These are phyloP conservation scores for Elaphurus davidianus DNA, from an alignment of 2,113 vertebrate genomes.

Conservation along the genomic window DNA sequence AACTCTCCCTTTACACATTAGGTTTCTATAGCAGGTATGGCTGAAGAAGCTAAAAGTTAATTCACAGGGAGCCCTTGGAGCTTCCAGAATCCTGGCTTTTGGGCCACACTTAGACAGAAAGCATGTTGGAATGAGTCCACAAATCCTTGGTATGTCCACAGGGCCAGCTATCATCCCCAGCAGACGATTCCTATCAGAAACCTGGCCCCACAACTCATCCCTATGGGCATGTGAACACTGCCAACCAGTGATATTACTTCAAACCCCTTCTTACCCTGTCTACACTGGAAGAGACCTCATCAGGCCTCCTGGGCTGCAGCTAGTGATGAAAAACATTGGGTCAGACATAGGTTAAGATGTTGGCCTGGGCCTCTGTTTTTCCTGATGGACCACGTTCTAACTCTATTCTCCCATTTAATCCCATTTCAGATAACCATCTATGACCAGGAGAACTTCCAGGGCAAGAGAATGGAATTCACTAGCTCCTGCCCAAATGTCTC, in stretches of 20 bases:
- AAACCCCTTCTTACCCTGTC: not conserved
- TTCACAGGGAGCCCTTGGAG: not conserved
- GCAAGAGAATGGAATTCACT: slow-evolving; percentile 94
- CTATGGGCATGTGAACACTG: not conserved
- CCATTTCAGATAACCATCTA: slow-evolving; percentile 92
- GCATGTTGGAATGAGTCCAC: not conserved
- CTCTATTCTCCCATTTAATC: not conserved
- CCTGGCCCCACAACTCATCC: not conserved
- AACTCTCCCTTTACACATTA: not conserved
- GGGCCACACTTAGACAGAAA: not conserved
- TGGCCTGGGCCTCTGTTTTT: not conserved
- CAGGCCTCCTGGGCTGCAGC: not conserved
- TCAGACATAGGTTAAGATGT: not conserved
- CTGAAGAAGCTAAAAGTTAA: slow-evolving; percentile 34
- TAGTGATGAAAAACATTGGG: not conserved
- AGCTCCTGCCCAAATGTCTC: slow-evolving; percentile 92
- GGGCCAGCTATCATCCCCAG: not conserved
- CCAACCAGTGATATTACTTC: not conserved
- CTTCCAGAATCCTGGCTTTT: not conserved
- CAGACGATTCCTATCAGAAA: slow-evolving; percentile 15
- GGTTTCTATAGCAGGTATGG: not conserved
- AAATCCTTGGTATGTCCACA: not conserved
- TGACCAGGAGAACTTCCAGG: slow-evolving; percentile 97
- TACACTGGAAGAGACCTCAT: not conserved
- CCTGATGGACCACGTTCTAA: not conserved